These are phyloP conservation scores for Amphibalanus amphitrite DNA, from an alignment of 1,140 invertebrate genomes.

Conservation along the genomic window DNA sequence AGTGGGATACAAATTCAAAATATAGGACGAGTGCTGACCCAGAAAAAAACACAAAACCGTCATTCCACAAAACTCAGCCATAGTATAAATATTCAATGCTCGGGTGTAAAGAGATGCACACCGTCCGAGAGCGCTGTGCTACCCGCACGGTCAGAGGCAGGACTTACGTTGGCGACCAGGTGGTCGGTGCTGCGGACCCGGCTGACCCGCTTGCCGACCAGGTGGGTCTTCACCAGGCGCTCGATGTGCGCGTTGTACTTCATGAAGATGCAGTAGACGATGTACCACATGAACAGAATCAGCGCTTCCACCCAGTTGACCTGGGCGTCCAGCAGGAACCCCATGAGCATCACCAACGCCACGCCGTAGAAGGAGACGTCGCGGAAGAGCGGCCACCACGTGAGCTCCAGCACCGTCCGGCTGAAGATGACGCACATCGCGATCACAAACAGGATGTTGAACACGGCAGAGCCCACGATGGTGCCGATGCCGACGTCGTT, in stretches of 20 bases:
- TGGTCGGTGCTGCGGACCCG: slow-evolving; percentile 82
- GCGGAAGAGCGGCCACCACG: slow-evolving; percentile 86
- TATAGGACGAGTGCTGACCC: too few species aligned
- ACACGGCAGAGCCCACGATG: slow-evolving; percentile 78
- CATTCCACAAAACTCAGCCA: too few species aligned
- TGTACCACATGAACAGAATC: slow-evolving; percentile 68
- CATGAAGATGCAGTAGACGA: slow-evolving; percentile 62
- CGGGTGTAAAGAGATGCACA: too few species aligned
- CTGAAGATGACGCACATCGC: slow-evolving; percentile 63
- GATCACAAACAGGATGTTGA: slow-evolving; percentile 92
- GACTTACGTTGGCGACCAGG: slow-evolving; percentile 81
- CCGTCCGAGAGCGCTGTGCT: too few species aligned
- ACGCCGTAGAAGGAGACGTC: slow-evolving; percentile 90
- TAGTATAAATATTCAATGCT: too few species aligned
- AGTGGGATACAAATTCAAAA: too few species aligned
- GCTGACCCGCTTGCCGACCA: slow-evolving; percentile 58
- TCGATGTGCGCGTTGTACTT: slow-evolving; percentile 55
- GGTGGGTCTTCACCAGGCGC: slow-evolving; percentile 19
- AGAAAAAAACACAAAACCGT: too few species aligned
- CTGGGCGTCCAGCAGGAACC: slow-evolving; percentile 72
- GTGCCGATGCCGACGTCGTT: slow-evolving; percentile 73
- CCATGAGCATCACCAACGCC: slow-evolving; percentile 73
- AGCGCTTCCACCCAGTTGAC: slow-evolving; percentile 74
- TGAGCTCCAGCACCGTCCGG: slow-evolving; percentile 65
- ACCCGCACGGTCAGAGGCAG: too few species aligned